Percentiles rank a stretch among this genome's conserved stretches.
Evolutionary conservation across 1,140 invertebrate species (phyloP).

Genomic region (Chelonus insularis): DNA sequence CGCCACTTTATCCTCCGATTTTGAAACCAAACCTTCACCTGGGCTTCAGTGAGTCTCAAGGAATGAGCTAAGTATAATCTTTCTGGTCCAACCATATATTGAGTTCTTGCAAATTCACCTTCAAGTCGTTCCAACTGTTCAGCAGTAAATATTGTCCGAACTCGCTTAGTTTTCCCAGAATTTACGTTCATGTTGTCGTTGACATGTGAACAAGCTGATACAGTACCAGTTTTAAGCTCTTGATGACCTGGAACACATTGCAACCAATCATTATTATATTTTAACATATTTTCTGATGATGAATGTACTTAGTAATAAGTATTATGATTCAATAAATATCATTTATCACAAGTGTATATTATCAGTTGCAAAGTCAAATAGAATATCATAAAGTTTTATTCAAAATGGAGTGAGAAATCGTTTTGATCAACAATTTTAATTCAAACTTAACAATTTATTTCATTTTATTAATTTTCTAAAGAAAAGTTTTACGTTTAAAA

Average conservation of each 20-base stretch:
- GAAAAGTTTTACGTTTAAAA: too few relatives aligned
- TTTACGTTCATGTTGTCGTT: constrained; percentile 14
- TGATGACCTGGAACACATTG: constrained; percentile 41
- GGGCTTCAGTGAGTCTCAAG: constrained; percentile 85
- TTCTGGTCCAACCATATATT: constrained; percentile 95
- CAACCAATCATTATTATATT: too few relatives aligned
- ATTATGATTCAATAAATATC: too few relatives aligned
- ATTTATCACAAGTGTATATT: too few relatives aligned
- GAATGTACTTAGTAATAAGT: too few relatives aligned
- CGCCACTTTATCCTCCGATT: constrained; percentile 95
- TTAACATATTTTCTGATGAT: too few relatives aligned
- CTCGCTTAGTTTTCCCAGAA: constrained; percentile 69
- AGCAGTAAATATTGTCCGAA: constrained; percentile 92
- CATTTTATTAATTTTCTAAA: too few relatives aligned
- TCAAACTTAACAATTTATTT: too few relatives aligned
- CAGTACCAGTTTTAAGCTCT: constrained; percentile 41
- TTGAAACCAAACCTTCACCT: constrained; percentile 98
- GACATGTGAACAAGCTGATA: constrained; percentile 26
- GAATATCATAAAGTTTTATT: too few relatives aligned
- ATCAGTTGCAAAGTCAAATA: too few relatives aligned
- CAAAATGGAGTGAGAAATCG: too few relatives aligned
- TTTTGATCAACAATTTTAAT: too few relatives aligned
- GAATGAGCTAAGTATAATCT: constrained; percentile 85
- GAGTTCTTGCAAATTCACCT: constrained; percentile 88
- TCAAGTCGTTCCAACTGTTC: constrained; percentile 91